A percentile compares a stretch with the other conserved stretches of the same genome.
phyloP scores from a whole-genome alignment of 2,888 invertebrate genomes.

The Drosophila merina region DNA sequence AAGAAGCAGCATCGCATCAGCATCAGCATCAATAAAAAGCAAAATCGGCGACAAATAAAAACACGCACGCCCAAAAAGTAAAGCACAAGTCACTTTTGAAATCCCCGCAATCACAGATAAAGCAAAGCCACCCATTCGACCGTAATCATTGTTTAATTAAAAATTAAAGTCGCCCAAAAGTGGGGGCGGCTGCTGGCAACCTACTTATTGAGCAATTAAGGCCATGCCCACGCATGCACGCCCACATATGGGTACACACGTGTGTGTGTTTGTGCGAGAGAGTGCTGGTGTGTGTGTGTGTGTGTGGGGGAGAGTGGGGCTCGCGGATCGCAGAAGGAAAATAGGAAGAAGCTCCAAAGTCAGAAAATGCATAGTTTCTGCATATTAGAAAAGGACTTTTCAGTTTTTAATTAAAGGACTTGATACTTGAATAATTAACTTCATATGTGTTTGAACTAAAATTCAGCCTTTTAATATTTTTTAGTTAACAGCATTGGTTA shows the following conservation, averaged over 20 bases:
- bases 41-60: constrained; percentile 20
- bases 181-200: constrained; percentile 48
- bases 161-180: constrained; percentile 16
- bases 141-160: constrained; percentile 30
- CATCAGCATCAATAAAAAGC: constrained; percentile 58
- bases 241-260: constrained; percentile 21
- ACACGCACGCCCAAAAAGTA: constrained; percentile 4
- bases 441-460: too few relatives aligned
- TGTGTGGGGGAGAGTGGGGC: constrained; percentile 10
- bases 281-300: background rate
- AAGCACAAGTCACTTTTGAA: background rate
- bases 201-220: constrained; percentile 69
- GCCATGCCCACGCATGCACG: constrained; percentile 47
- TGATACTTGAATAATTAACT: too few relatives aligned
- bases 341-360: background rate
- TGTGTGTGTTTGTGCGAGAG: constrained; percentile 12
- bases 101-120: background rate
- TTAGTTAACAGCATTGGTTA: too few relatives aligned
- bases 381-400: too few relatives aligned
- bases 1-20: background rate
- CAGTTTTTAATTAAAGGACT: too few relatives aligned
- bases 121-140: background rate
- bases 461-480: too few relatives aligned
- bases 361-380: too few relatives aligned
- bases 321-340: constrained; percentile 26